A percentile compares a stretch with the other conserved stretches of the same genome.
These are phyloP conservation scores for Nematolebias whitei DNA, from an alignment of 2,113 vertebrate genomes.

Conservation along the genomic window DNA sequence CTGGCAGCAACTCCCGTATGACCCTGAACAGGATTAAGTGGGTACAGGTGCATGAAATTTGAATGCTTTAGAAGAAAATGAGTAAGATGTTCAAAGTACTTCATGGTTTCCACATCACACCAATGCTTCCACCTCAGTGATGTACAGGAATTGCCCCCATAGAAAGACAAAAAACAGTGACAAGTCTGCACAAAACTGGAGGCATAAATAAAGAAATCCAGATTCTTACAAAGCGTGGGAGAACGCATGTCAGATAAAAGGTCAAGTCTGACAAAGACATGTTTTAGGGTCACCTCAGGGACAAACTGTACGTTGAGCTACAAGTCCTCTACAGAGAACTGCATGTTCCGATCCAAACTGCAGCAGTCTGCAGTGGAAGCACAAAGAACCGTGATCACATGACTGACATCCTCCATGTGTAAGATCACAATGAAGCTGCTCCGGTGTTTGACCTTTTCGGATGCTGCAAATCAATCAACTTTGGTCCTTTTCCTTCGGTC, in stretches of 20 bases:
- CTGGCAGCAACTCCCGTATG: too few species aligned
- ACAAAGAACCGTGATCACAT: not conserved
- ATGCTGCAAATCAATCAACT: not conserved
- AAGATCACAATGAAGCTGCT: conserved; percentile 15
- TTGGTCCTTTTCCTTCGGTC: conserved; percentile 14
- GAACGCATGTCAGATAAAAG: conserved; percentile 17
- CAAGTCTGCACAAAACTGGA: conserved; percentile 18
- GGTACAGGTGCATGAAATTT: too few species aligned
- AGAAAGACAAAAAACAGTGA: conserved; percentile 14
- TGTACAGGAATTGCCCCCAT: not conserved
- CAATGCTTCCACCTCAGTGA: too few species aligned
- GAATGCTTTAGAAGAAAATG: too few species aligned
- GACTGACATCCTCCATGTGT: not conserved
- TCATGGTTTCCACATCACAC: not conserved
- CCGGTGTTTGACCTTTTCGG: conserved; percentile 13
- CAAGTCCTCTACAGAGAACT: not conserved
- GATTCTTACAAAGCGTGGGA: conserved; percentile 8
- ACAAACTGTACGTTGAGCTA: not conserved
- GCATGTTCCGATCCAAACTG: not conserved
- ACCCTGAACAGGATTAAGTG: too few species aligned
- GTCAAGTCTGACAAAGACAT: conserved; percentile 18
- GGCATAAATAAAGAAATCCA: conserved; percentile 1
- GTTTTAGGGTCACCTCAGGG: conserved; percentile 4
- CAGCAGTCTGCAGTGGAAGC: conserved; percentile 13
- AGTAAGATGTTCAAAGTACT: not conserved